These are phyloP conservation scores for Morphnarchus princeps DNA, from an alignment of 2,113 vertebrate genomes.

Conservation along the genomic window DNA sequence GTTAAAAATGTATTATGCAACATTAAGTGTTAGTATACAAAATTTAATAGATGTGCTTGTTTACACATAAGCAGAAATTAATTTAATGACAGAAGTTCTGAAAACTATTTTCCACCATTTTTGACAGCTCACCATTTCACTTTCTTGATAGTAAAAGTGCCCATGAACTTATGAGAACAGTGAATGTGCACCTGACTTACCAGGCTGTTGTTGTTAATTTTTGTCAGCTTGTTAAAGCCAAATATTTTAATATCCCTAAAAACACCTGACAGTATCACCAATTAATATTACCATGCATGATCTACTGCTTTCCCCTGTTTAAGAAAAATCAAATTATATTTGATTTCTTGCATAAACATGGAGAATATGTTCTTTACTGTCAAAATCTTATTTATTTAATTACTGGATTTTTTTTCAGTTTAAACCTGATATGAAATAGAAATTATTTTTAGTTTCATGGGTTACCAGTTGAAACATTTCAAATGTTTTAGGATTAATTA, in stretches of 20 bases:
- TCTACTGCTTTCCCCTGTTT: slow-evolving; percentile 12
- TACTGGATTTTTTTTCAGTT: background rate
- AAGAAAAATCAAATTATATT: slow-evolving; percentile 27
- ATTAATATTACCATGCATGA: slow-evolving; percentile 40
- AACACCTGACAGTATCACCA: slow-evolving; percentile 51
- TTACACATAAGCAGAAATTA: background rate
- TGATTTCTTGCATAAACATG: background rate
- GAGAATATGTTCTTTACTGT: background rate
- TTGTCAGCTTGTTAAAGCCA: background rate
- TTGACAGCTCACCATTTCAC: background rate
- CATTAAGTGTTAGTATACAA: background rate
- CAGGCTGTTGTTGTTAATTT: background rate
- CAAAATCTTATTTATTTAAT: background rate
- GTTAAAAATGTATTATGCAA: background rate
- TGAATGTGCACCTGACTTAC: background rate
- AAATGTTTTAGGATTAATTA: background rate
- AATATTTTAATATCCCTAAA: background rate
- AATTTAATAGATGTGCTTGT: background rate
- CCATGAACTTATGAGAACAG: background rate
- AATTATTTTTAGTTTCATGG: background rate
- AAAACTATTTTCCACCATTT: background rate
- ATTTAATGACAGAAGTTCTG: background rate
- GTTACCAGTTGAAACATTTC: background rate
- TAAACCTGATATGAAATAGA: background rate
- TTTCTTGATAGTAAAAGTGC: background rate